These are phyloP conservation scores for Scaptomyza hsui DNA, from an alignment of 1,140 invertebrate genomes.

Conservation along the genomic window DNA sequence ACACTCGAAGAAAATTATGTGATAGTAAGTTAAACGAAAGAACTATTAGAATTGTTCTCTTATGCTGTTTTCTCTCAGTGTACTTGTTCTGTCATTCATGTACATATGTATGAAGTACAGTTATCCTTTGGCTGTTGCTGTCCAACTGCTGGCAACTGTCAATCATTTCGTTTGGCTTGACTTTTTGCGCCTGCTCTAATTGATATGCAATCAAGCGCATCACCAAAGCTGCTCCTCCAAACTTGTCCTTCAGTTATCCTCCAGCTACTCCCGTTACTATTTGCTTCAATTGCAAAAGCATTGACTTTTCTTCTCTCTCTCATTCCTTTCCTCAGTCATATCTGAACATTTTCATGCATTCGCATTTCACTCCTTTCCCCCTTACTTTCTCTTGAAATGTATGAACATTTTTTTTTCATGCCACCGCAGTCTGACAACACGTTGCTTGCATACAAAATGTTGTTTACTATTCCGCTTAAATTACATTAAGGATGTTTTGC, in stretches of 20 bases:
- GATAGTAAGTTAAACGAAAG: too few species aligned
- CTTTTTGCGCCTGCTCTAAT: slow-evolving; percentile 81
- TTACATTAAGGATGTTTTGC: slow-evolving; percentile 83
- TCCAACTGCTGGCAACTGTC: slow-evolving; percentile 77
- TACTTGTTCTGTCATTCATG: neutral
- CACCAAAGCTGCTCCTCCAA: slow-evolving; percentile 2
- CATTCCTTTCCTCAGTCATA: slow-evolving; percentile 29
- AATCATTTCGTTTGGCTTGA: slow-evolving; percentile 80
- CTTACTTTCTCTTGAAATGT: slow-evolving; percentile 2
- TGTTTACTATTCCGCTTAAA: slow-evolving; percentile 81
- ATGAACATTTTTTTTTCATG: slow-evolving; percentile 23
- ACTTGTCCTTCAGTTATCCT: neutral
- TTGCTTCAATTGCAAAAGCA: slow-evolving; percentile 71
- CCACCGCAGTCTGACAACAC: slow-evolving; percentile 48
- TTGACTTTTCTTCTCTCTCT: slow-evolving; percentile 36
- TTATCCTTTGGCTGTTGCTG: slow-evolving; percentile 21
- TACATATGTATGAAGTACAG: neutral
- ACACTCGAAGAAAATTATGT: too few species aligned
- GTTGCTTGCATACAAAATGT: slow-evolving; percentile 75
- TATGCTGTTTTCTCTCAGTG: neutral
- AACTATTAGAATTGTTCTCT: neutral
- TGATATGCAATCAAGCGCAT: slow-evolving; percentile 80
- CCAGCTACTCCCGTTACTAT: slow-evolving; percentile 26
- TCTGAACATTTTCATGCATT: slow-evolving; percentile 38
- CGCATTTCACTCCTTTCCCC: slow-evolving; percentile 22